Conservation (phyloP, 1,140 invertebrate genomes). For the Drosophila busckii region DNA sequence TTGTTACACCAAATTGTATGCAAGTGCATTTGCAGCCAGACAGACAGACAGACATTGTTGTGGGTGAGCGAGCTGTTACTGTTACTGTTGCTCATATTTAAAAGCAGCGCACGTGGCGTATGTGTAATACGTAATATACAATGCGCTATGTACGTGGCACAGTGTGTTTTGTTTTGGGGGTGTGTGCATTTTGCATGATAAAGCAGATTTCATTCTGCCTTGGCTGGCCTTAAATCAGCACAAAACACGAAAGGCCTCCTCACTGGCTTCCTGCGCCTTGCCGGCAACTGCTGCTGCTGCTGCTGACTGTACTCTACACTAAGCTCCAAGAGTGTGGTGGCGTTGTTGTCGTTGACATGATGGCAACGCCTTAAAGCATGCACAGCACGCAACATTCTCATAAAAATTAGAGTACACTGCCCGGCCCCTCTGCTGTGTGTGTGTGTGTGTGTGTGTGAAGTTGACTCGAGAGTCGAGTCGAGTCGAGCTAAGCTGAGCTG, state of each 20-base stretch:
- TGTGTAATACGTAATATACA: conserved; percentile 36
- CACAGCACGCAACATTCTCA: conserved; percentile 64
- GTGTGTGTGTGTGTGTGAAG: no score
- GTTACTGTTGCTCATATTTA: conserved; percentile 16
- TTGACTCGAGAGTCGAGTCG: conserved; percentile 11
- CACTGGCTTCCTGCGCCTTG: conserved; percentile 15
- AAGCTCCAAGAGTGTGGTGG: no score
- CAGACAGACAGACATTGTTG: conserved; percentile 31
- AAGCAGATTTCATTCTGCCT: conserved; percentile 25
- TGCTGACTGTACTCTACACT: conserved; percentile 12
- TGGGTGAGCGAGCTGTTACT: no score
- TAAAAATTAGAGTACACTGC: conserved; percentile 73
- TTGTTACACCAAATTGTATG: conserved; percentile 11
- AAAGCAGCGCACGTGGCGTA: conserved; percentile 39
- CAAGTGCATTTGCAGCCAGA: conserved; percentile 7
- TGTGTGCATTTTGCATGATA: conserved; percentile 37
- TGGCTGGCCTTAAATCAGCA: conserved; percentile 15
- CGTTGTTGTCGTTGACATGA: conserved; percentile 31
- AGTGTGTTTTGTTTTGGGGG: conserved; percentile 8
- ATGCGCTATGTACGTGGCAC: conserved; percentile 1
- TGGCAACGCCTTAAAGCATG: conserved; percentile 60
- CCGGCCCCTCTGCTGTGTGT: no score
- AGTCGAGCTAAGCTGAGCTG: conserved; percentile 19
- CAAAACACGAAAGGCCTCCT: conserved; percentile 7
- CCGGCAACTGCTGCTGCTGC: conserved; percentile 3